Conservation (phyloP, 2,888 invertebrate species). For the Callyntrura guangdongensis region DNA sequence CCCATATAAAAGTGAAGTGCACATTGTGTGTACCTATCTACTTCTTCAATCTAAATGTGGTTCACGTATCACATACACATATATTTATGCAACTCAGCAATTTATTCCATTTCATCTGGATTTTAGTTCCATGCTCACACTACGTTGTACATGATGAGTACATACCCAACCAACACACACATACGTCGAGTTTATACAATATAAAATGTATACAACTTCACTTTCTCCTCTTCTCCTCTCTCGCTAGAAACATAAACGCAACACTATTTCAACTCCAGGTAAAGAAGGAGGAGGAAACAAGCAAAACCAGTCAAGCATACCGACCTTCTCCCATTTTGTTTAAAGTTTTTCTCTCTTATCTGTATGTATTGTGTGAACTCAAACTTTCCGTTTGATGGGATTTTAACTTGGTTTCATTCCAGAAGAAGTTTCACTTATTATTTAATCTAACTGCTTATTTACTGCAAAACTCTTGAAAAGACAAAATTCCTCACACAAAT, state of each 20-base stretch:
- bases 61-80: conserved; percentile 60
- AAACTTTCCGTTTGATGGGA: conserved; percentile 68
- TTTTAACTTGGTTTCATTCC: conserved; percentile 68
- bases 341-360: conserved; percentile 64
- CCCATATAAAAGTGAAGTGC: conserved; percentile 18
- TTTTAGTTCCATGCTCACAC: conserved; percentile 18
- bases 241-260: conserved; percentile 46
- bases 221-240: conserved; percentile 22
- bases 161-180: background rate
- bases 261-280: conserved; percentile 70
- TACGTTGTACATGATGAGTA: background rate
- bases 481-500: conserved; percentile 14
- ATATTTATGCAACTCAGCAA: conserved; percentile 59
- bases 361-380: conserved; percentile 60
- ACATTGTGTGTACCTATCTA: conserved; percentile 49
- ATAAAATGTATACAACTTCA: conserved; percentile 10
- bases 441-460: conserved; percentile 61
- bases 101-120: conserved; percentile 58
- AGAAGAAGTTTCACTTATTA: conserved; percentile 49
- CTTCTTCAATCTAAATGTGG: conserved; percentile 53
- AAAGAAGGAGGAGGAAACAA: conserved; percentile 68
- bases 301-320: conserved; percentile 70
- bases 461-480: conserved; percentile 26
- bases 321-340: conserved; percentile 70
- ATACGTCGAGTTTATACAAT: background rate